Conservation (phyloP, 2,113 vertebrate genomes). For the Monopterus albus region DNA sequence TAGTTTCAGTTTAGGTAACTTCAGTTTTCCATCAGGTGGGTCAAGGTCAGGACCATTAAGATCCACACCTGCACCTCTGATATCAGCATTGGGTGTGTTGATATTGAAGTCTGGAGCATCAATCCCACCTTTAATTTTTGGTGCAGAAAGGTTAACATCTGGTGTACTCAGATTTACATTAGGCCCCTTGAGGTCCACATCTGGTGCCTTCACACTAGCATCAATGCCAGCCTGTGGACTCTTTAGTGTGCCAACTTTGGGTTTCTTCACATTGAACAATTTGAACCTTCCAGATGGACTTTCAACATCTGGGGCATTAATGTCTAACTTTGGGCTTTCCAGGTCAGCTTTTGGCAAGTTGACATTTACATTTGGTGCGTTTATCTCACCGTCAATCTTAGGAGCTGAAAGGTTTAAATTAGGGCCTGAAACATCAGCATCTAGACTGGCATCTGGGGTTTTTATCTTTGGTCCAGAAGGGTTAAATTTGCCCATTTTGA, state of each 20-base stretch:
- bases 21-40: conserved; percentile 43
- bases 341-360: conserved; percentile 68
- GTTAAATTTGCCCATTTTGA: conserved; percentile 55
- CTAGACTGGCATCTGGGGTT: conserved; percentile 45
- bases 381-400: conserved; percentile 60
- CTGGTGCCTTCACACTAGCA: conserved; percentile 48
- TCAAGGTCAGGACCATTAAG: conserved; percentile 20
- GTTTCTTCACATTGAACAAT: conserved; percentile 69
- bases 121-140: conserved; percentile 58
- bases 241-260: conserved; percentile 58
- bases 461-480: conserved; percentile 60
- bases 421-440: conserved; percentile 58
- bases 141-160: conserved; percentile 55
- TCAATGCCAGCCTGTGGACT: conserved; percentile 62
- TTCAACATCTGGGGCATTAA: conserved; percentile 61
- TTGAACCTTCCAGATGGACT: conserved; percentile 69
- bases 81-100: conserved; percentile 44
- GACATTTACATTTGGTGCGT: conserved; percentile 61
- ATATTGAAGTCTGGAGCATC: conserved; percentile 42
- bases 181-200: conserved; percentile 42
- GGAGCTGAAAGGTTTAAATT: conserved; percentile 64
- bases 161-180: conserved; percentile 55
- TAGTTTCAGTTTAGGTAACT: conserved; percentile 53
- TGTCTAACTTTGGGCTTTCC: conserved; percentile 50
- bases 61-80: conserved; percentile 45